Evolutionary conservation across 2,113 vertebrate species (phyloP).

Genomic region (Dicentrarchus labrax): DNA sequence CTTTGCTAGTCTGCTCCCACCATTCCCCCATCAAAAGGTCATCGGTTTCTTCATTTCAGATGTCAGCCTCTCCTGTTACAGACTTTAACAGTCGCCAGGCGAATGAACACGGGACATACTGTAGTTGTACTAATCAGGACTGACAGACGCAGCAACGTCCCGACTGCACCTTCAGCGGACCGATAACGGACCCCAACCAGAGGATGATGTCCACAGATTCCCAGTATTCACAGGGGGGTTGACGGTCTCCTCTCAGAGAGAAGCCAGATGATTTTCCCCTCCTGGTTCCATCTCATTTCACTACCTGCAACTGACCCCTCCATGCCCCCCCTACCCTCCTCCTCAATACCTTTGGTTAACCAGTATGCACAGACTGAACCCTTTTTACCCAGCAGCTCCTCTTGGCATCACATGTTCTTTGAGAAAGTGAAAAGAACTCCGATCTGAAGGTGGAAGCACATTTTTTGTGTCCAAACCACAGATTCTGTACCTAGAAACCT

Average conservation of each 20-base stretch:
- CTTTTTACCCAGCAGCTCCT: slow-evolving; percentile 56
- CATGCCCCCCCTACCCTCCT: background rate
- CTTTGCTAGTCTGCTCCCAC: slow-evolving; percentile 9
- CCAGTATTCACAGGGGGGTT: background rate
- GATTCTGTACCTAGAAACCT: slow-evolving; percentile 62
- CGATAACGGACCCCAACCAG: background rate
- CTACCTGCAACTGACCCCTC: slow-evolving; percentile 17
- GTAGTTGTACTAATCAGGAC: slow-evolving; percentile 37
- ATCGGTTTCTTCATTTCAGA: slow-evolving; percentile 24
- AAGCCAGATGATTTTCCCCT: slow-evolving; percentile 6
- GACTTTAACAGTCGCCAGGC: slow-evolving; percentile 11
- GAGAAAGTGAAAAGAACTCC: slow-evolving; percentile 56
- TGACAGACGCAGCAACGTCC: slow-evolving; percentile 19
- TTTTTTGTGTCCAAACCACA: slow-evolving; percentile 46
- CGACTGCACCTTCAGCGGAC: background rate
- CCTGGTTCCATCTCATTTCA: slow-evolving; percentile 35
- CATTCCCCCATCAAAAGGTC: slow-evolving; percentile 5
- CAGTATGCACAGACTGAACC: slow-evolving; percentile 73
- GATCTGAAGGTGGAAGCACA: slow-evolving; percentile 58
- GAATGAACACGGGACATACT: slow-evolving; percentile 22
- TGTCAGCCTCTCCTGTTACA: slow-evolving; percentile 10
- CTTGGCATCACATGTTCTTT: slow-evolving; percentile 61
- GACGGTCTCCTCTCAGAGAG: slow-evolving; percentile 27
- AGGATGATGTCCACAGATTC: background rate
- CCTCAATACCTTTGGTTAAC: slow-evolving; percentile 40